Conservation (phyloP, 2,888 invertebrate genomes). For the Apomyelois bistriatella region DNA sequence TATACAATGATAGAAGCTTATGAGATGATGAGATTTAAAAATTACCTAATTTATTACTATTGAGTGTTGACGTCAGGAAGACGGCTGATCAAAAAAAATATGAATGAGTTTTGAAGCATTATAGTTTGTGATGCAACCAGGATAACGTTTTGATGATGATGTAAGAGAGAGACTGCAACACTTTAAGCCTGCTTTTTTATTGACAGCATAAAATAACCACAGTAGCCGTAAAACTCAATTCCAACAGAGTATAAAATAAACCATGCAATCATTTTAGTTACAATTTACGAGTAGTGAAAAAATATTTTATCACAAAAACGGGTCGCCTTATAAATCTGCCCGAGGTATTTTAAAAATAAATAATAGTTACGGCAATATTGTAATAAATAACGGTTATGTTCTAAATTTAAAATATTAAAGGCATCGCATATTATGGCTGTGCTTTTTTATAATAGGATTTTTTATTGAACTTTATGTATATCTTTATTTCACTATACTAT, state of each 20-base stretch:
- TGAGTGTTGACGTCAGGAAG: no score
- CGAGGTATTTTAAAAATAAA: neutral
- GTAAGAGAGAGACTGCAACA: neutral
- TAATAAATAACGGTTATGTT: neutral
- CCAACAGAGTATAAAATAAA: neutral
- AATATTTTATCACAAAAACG: neutral
- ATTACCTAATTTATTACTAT: no score
- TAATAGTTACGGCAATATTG: neutral
- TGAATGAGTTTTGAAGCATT: no score
- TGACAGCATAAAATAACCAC: neutral
- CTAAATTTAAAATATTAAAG: constrained; percentile 1
- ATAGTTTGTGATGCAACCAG: no score
- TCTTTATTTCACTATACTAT: no score
- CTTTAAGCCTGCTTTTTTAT: neutral
- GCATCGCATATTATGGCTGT: no score
- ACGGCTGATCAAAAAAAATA: no score
- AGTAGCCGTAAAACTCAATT: constrained; percentile 2
- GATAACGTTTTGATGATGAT: no score
- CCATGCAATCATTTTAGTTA: constrained; percentile 2
- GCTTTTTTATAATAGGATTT: no score
- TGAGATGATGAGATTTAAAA: no score
- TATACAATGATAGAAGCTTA: no score
- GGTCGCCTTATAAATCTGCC: neutral
- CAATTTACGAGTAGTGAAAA: neutral
- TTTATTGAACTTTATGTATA: no score